Evolutionary conservation across 2,888 invertebrate genomes (phyloP).

Genomic region (Cosmorhoe ocellata): DNA sequence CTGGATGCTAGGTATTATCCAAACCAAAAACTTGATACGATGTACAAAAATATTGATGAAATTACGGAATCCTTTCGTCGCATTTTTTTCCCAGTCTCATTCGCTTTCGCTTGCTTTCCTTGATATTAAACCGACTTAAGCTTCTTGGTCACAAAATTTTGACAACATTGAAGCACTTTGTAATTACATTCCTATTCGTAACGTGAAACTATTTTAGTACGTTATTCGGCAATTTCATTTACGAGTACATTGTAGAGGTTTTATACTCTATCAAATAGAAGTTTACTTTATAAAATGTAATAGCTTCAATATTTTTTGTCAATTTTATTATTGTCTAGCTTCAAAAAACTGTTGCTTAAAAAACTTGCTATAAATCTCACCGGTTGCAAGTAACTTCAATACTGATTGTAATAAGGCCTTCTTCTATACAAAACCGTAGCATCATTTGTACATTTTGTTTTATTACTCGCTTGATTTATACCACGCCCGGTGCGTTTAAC

Average conservation of each 20-base stretch:
- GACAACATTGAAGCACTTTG: slow-evolving; percentile 6
- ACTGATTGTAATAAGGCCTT: not conserved
- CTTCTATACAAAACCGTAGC: slow-evolving; percentile 37
- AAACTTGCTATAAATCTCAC: not conserved
- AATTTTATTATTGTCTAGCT: too few species aligned
- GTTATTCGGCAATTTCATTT: slow-evolving; percentile 1
- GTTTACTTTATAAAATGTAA: too few species aligned
- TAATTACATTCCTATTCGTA: slow-evolving; percentile 1
- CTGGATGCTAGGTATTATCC: too few species aligned
- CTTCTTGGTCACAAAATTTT: not conserved
- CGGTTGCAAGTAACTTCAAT: not conserved
- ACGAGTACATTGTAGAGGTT: not conserved
- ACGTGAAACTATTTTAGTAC: slow-evolving; percentile 3
- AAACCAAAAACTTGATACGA: too few species aligned
- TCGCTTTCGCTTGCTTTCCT: too few species aligned
- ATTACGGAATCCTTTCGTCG: too few species aligned
- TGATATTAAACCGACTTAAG: too few species aligned
- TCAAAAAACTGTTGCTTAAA: too few species aligned
- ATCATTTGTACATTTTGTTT: slow-evolving; percentile 76
- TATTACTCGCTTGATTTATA: slow-evolving; percentile 79
- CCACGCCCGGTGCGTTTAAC: slow-evolving; percentile 78
- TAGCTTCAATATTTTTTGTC: too few species aligned
- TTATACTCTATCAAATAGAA: not conserved
- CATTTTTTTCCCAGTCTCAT: too few species aligned
- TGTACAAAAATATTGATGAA: too few species aligned